Evolutionary conservation across 1,140 invertebrate species (phyloP).

Genomic region (Atopsyche davidsoni): DNA sequence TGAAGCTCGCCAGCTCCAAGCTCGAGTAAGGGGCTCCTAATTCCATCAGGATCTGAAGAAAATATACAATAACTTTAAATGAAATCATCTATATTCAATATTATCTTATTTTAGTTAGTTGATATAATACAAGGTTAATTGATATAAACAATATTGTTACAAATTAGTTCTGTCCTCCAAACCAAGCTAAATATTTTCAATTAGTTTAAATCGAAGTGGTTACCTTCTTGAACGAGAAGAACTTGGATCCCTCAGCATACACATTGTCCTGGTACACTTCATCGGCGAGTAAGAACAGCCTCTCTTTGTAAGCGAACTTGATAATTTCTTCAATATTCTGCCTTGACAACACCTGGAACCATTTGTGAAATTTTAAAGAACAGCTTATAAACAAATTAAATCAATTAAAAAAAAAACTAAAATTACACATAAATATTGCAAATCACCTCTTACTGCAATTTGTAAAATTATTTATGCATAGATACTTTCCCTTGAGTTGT

Average conservation of each 20-base stretch:
- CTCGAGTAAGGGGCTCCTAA: conserved; percentile 77
- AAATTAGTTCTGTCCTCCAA: background rate
- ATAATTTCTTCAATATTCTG: conserved; percentile 91
- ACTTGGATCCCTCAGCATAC: conserved; percentile 80
- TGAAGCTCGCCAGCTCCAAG: conserved; percentile 90
- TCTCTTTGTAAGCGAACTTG: conserved; percentile 84
- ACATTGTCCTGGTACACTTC: conserved; percentile 97
- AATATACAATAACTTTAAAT: too few species aligned
- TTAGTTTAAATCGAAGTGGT: conserved; percentile 12
- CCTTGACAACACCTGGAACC: conserved; percentile 76
- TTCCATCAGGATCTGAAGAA: conserved; percentile 67
- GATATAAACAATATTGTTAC: conserved; percentile 3
- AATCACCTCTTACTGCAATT: too few species aligned
- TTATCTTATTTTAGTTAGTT: too few species aligned
- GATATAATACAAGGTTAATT: too few species aligned
- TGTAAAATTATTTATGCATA: too few species aligned
- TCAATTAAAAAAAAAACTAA: too few species aligned
- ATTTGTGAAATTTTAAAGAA: too few species aligned
- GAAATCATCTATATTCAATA: too few species aligned
- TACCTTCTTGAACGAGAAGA: conserved; percentile 92
- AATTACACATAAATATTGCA: too few species aligned
- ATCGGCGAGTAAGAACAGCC: conserved; percentile 88
- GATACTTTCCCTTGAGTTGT: too few species aligned
- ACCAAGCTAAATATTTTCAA: background rate
- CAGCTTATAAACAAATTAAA: conserved; percentile 94